Evolutionary conservation across 2,888 invertebrate species (phyloP), one percentile per base, ranked within the genome.

Genomic region (Latheticus oryzae): DNA sequence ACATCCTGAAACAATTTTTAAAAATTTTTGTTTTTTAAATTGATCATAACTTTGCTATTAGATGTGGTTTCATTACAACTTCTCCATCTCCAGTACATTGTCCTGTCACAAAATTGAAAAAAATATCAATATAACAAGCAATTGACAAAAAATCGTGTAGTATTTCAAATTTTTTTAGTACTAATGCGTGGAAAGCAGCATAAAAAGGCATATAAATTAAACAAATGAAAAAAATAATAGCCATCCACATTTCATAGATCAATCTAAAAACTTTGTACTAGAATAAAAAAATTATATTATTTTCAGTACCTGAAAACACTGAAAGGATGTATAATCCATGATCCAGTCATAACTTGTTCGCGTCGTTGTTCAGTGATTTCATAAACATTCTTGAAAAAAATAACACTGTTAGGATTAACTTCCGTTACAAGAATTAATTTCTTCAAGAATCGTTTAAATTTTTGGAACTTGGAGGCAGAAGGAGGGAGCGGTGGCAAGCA

Each of bases 291-390:
- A 1, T 1, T n/a, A n/a, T n/a, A n/a, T n/a, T n/a, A n/a, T n/a
- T n/a, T 11, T 8, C 28, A 23, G 1, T 37, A 42, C 32, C 61
- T 61, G 24, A 62, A 58, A 38, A 23, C 58, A 38, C 65, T 67
- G 16, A 67, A 56, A n/a, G 68, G 68, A 53, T 68, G 68, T 5
- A 67, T 62, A 1, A 62, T 47, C 21, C 40, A 63, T 1, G 21
- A 5, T 4, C 16, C 12, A 2, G 9, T 12, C 5, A 42, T 24
- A 7, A 61, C 13, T 11, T 68, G 68, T 1, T 63, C 45, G 19
- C 54, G 28, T 17, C 60, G 57, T 35, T 66, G 64, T 1, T 52
- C 30, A 7, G 35, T 42, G 5, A 68, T 33, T 2, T 60, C 56
- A 7, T 43, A 37, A 28, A 58, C 50, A 21, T 63, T 68, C 43